Percentiles rank a stretch among this genome's conserved stretches.
These are phyloP conservation scores for Gulo gulo DNA, from an alignment of 2,113 vertebrate species.

Conservation along the genomic window DNA sequence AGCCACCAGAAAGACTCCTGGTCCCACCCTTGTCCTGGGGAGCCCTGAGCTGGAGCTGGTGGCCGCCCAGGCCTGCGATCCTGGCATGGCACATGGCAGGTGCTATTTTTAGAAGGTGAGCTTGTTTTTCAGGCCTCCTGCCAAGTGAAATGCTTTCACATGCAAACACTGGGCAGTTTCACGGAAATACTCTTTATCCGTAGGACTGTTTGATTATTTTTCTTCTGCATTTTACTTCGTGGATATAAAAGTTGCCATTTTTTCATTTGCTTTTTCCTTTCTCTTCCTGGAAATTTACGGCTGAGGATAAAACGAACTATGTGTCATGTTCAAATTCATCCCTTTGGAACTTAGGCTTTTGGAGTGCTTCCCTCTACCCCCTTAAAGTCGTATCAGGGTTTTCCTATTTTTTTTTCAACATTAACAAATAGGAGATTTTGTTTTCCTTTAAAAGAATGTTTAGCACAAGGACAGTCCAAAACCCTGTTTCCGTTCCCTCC, in stretches of 20 bases:
- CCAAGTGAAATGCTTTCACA: neutral
- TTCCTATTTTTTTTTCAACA: neutral
- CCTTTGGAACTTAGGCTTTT: neutral
- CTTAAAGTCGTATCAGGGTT: neutral
- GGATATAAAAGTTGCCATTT: neutral
- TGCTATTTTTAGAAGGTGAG: conserved; percentile 1
- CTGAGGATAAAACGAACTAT: neutral
- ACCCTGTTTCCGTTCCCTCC: conserved; percentile 45
- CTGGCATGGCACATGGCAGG: accelerated
- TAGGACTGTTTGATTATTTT: neutral
- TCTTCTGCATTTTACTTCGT: conserved; percentile 7
- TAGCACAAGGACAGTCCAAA: conserved; percentile 32
- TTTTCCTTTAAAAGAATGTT: conserved; percentile 63
- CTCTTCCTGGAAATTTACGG: conserved; percentile 36
- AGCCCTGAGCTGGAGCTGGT: neutral
- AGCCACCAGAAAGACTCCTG: neutral
- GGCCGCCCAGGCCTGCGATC: neutral
- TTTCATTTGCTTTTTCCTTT: conserved; percentile 46
- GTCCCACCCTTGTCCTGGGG: neutral
- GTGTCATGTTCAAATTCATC: neutral
- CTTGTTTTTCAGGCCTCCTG: neutral
- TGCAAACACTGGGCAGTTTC: neutral
- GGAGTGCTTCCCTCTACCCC: neutral
- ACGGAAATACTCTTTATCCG: neutral
- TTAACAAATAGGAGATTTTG: conserved; percentile 48